Evolutionary conservation across 2,113 vertebrate genomes (phyloP).

Genomic region (Uropsilus gracilis): DNA sequence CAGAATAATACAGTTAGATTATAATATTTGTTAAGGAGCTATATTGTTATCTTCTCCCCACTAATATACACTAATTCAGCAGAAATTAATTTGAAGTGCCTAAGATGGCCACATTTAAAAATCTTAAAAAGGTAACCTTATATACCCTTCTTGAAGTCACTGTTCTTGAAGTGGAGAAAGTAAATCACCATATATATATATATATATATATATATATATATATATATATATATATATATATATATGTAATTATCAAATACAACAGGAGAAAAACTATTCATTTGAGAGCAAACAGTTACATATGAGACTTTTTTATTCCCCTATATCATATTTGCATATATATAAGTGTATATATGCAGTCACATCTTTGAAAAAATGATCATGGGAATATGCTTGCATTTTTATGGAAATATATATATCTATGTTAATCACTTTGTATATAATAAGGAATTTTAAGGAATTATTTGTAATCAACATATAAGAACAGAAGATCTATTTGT

Average conservation of each 20-base stretch:
- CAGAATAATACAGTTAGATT: neutral
- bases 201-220: too few relatives aligned
- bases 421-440: neutral
- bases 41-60: neutral
- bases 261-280: neutral
- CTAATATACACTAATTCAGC: neutral
- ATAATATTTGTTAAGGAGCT: constrained; percentile 32
- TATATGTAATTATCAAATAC: neutral
- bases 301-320: neutral
- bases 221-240: too few relatives aligned
- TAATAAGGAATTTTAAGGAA: neutral
- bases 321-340: neutral
- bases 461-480: neutral
- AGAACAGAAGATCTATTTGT: neutral
- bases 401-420: neutral
- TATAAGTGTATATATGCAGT: neutral
- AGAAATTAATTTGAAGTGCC: neutral
- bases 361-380: neutral
- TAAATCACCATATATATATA: too few relatives aligned
- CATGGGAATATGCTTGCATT: neutral
- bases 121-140: neutral
- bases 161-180: neutral
- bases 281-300: neutral
- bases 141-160: too few relatives aligned
- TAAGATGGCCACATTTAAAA: neutral